Conservation (phyloP, 2,113 vertebrate genomes). For the Alexandromys fortis region DNA sequence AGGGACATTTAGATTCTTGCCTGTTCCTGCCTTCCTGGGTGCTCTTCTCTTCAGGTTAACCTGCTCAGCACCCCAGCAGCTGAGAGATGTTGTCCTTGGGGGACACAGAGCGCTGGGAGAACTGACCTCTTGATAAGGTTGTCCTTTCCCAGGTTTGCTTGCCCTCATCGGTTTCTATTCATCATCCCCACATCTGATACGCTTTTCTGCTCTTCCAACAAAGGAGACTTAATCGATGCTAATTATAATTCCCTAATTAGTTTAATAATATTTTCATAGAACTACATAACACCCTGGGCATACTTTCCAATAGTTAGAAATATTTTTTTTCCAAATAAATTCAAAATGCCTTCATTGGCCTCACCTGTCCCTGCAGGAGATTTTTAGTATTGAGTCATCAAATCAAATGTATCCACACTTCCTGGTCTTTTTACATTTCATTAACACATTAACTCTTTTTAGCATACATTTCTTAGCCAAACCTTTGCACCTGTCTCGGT, state of each 20-base stretch:
- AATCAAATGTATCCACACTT: constrained; percentile 57
- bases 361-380: constrained; percentile 33
- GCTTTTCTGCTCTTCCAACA: constrained; percentile 58
- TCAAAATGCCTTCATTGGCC: constrained; percentile 37
- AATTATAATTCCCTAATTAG: constrained; percentile 81
- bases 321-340: constrained; percentile 59
- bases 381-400: constrained; percentile 41
- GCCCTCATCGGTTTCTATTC: constrained; percentile 36
- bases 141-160: constrained; percentile 37
- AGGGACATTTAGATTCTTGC: not conserved
- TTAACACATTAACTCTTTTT: constrained; percentile 3
- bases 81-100: not conserved
- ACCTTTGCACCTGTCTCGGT: constrained; percentile 15
- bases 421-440: not conserved
- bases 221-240: constrained; percentile 71
- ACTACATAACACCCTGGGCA: constrained; percentile 23
- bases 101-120: not conserved
- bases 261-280: constrained; percentile 74
- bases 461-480: not conserved
- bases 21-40: not conserved
- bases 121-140: not conserved
- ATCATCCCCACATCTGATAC: constrained; percentile 35
- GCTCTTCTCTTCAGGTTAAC: not conserved
- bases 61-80: not conserved
- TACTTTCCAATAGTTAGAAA: constrained; percentile 53